Percentiles rank a stretch among this genome's conserved stretches.
phyloP scores from a whole-genome alignment of 2,888 invertebrate species.

The Hypomecis punctinalis region DNA sequence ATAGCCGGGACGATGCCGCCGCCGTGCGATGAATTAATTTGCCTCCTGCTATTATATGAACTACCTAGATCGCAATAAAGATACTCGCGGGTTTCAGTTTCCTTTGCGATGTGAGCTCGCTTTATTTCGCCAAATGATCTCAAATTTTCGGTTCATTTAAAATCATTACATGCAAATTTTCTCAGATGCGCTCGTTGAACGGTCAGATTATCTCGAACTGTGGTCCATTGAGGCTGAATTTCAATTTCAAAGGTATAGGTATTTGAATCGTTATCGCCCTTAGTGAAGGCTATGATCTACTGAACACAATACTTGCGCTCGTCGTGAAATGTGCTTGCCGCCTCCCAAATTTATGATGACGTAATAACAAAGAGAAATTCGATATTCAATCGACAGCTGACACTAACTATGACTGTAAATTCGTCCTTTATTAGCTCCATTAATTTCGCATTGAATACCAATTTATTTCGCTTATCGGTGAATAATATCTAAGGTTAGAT shows the following conservation, averaged over 20 bases:
- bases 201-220: constrained; percentile 39
- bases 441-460: constrained; percentile 8
- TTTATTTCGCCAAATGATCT: constrained; percentile 56
- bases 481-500: too few species aligned
- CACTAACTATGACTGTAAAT: constrained; percentile 33
- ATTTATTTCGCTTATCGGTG: not conserved
- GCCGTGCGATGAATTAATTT: constrained; percentile 81
- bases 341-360: constrained; percentile 61
- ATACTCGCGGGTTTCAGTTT: constrained; percentile 60
- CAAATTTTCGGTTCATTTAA: constrained; percentile 66
- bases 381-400: constrained; percentile 46
- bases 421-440: constrained; percentile 26
- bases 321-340: constrained; percentile 57
- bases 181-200: constrained; percentile 36
- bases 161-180: constrained; percentile 52
- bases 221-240: constrained; percentile 40
- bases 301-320: constrained; percentile 43
- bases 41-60: constrained; percentile 71
- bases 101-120: constrained; percentile 55
- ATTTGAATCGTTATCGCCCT: constrained; percentile 28
- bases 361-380: constrained; percentile 57
- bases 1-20: constrained; percentile 60
- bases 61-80: constrained; percentile 78
- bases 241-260: constrained; percentile 41
- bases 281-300: constrained; percentile 43